These are phyloP conservation scores for Coreoperca whiteheadi DNA, from an alignment of 2,113 vertebrate species.

Conservation along the genomic window DNA sequence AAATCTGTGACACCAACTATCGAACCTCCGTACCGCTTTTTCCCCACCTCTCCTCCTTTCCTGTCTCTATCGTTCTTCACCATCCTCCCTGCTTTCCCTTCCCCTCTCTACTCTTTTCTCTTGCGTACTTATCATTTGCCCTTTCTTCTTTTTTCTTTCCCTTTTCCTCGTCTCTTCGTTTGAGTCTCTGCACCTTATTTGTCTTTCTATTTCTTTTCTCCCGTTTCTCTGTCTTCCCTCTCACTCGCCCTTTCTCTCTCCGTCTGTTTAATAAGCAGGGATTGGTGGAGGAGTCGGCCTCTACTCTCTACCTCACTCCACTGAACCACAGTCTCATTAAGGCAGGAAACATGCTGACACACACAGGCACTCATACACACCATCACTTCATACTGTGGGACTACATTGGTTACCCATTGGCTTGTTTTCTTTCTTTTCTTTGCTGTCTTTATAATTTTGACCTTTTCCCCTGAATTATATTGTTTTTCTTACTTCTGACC, in stretches of 20 bases:
- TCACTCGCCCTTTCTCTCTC: background rate
- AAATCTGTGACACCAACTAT: background rate
- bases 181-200: background rate
- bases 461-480: conserved; percentile 47
- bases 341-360: conserved; percentile 56
- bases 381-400: conserved; percentile 13
- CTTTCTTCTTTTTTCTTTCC: background rate
- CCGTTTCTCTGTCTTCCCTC: background rate
- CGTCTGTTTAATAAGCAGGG: conserved; percentile 42
- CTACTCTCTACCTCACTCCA: conserved; percentile 14
- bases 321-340: conserved; percentile 56
- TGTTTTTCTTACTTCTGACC: conserved; percentile 60
- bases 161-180: background rate
- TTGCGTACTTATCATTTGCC: background rate
- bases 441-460: conserved; percentile 50
- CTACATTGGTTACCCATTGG: conserved; percentile 5
- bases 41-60: background rate
- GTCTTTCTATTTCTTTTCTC: background rate
- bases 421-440: conserved; percentile 13
- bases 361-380: conserved; percentile 5
- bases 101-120: background rate
- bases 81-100: background rate
- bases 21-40: background rate
- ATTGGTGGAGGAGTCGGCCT: conserved; percentile 22
- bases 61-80: background rate